phyloP scores from a whole-genome alignment of 1,140 invertebrate species.

The Babylonia areolata region DNA sequence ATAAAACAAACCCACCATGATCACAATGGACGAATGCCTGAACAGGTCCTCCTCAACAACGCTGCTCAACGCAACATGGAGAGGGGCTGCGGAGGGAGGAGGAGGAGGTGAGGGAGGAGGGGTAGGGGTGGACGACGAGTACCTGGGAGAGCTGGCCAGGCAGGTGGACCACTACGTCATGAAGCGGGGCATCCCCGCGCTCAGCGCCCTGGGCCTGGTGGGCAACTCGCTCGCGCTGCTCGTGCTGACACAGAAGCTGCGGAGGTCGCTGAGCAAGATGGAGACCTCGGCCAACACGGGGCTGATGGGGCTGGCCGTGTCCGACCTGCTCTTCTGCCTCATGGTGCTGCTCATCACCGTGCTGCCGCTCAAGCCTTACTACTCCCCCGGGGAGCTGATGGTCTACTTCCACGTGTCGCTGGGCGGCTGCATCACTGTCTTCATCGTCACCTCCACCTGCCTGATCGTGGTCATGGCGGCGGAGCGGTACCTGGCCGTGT shows the following conservation, averaged over 20 bases:
- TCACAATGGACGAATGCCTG: not conserved
- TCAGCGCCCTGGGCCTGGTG: constrained; percentile 66
- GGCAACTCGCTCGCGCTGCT: constrained; percentile 71
- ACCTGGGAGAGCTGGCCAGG: constrained; percentile 39
- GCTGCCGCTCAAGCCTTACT: constrained; percentile 53
- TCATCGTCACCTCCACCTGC: constrained; percentile 72
- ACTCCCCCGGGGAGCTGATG: constrained; percentile 45
- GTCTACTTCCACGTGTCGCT: constrained; percentile 64
- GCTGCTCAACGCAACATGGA: not conserved
- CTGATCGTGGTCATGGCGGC: constrained; percentile 73
- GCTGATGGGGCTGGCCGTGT: constrained; percentile 71
- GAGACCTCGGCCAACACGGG: constrained; percentile 73
- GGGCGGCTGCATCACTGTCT: constrained; percentile 67
- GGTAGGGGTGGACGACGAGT: constrained; percentile 27
- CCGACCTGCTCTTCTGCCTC: constrained; percentile 73
- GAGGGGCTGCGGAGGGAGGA: constrained; percentile 14
- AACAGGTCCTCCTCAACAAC: not conserved
- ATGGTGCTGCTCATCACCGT: constrained; percentile 65
- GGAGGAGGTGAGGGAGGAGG: not conserved
- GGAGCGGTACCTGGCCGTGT: constrained; percentile 71
- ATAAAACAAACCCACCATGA: not conserved
- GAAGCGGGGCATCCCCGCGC: constrained; percentile 64
- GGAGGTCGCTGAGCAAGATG: constrained; percentile 67
- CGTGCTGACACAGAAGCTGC: constrained; percentile 71
- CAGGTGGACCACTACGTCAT: constrained; percentile 59